Conservation (phyloP, 2,888 invertebrate genomes). For the Hirtodrosophila trivittata region DNA sequence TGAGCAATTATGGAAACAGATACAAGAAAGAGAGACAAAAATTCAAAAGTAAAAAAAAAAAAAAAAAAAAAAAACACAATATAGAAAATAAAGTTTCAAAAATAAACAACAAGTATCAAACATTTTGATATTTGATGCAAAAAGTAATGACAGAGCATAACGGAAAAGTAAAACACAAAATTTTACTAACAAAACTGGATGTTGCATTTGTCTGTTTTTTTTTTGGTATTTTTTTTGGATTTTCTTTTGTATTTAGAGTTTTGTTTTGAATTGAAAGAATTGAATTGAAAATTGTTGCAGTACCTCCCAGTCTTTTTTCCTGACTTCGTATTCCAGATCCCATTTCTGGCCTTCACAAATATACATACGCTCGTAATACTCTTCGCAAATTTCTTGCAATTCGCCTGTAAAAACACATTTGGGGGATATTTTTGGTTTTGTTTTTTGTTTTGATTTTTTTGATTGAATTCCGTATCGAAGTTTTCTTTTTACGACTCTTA, state of each 20-base stretch:
- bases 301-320: conserved; percentile 99
- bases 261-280: conserved; percentile 63
- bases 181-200: conserved; percentile 48
- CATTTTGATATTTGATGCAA: conserved; percentile 51
- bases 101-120: no score
- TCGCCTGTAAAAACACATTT: conserved; percentile 83
- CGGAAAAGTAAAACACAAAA: no score
- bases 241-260: conserved; percentile 66
- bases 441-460: conserved; percentile 20
- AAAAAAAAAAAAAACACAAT: conserved; percentile 30
- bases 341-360: conserved; percentile 99
- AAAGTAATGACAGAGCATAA: conserved; percentile 50
- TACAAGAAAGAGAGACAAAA: conserved; percentile 64
- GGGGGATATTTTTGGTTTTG: conserved; percentile 26
- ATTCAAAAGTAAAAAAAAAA: conserved; percentile 36
- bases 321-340: conserved; percentile 99
- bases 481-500: conserved; percentile 44
- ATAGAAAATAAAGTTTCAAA: background rate
- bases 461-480: conserved; percentile 10
- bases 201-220: conserved; percentile 53
- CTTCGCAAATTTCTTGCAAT: conserved; percentile 96
- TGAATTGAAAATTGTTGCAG: conserved; percentile 84
- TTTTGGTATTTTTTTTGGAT: conserved; percentile 30
- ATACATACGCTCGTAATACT: conserved; percentile 98
- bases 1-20: conserved; percentile 64